Evolutionary conservation across 2,113 vertebrate genomes (phyloP).

Genomic region (Xiphophorus hellerii): DNA sequence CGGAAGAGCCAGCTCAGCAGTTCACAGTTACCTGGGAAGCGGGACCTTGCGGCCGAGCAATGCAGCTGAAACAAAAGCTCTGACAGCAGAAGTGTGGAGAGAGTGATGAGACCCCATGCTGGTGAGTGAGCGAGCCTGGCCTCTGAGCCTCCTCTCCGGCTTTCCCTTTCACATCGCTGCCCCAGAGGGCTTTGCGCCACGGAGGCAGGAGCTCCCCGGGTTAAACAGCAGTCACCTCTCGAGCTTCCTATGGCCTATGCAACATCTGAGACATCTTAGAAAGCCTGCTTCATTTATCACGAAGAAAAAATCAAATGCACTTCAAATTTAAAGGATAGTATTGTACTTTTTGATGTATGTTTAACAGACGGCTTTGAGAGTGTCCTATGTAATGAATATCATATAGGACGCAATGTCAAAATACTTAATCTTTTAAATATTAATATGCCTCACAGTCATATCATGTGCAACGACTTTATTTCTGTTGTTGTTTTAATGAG

Average conservation of each 20-base stretch:
- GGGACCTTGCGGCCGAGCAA: slow-evolving; percentile 87
- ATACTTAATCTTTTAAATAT: not conserved
- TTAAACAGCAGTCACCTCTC: slow-evolving; percentile 11
- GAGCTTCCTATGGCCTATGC: not conserved
- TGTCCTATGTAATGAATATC: no score
- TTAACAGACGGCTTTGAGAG: no score
- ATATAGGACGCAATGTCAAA: not conserved
- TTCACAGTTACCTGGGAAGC: slow-evolving; percentile 94
- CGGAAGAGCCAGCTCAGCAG: slow-evolving; percentile 49
- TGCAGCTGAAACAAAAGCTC: slow-evolving; percentile 87
- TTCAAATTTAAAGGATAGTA: not conserved
- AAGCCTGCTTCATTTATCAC: no score
- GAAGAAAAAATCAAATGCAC: not conserved
- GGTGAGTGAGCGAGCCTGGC: slow-evolving; percentile 71
- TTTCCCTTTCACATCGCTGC: slow-evolving; percentile 58
- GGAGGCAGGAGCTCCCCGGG: slow-evolving; percentile 16
- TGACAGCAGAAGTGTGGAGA: slow-evolving; percentile 99
- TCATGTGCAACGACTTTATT: not conserved
- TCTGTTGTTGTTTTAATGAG: not conserved
- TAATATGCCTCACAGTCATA: no score
- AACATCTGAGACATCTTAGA: not conserved
- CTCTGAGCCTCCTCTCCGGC: slow-evolving; percentile 46
- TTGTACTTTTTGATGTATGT: no score
- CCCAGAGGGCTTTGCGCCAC: slow-evolving; percentile 41
- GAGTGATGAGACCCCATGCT: slow-evolving; percentile 92